A percentile compares a stretch with the other conserved stretches of the same genome.
Conservation (phyloP, 2,888 invertebrate genomes). For the Prosapia bicincta region DNA sequence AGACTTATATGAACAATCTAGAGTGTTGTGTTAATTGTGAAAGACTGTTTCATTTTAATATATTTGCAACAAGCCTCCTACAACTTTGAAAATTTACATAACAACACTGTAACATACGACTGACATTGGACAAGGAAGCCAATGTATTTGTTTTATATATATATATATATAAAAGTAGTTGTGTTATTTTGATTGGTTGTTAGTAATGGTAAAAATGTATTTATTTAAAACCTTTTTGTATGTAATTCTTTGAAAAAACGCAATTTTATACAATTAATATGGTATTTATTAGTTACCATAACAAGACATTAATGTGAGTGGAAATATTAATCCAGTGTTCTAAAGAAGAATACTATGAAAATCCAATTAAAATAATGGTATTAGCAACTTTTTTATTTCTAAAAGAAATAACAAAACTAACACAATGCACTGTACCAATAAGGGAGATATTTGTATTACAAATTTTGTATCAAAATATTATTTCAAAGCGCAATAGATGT, state of each 20-base stretch:
- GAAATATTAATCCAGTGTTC: background rate
- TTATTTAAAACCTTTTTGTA: background rate
- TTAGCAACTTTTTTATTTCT: constrained; percentile 8
- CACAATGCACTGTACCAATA: background rate
- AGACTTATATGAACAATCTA: constrained; percentile 15
- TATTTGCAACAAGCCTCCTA: background rate
- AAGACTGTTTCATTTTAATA: constrained; percentile 11
- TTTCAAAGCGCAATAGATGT: constrained; percentile 28
- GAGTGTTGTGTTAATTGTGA: constrained; percentile 15
- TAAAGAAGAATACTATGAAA: background rate
- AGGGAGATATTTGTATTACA: background rate
- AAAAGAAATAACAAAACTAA: background rate
- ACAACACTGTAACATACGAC: background rate
- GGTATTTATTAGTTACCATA: background rate
- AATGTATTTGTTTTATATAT: background rate
- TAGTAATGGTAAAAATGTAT: background rate
- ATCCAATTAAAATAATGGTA: background rate
- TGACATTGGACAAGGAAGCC: background rate
- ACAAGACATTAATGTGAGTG: background rate
- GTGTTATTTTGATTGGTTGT: constrained; percentile 2
- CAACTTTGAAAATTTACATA: background rate
- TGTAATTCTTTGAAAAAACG: background rate
- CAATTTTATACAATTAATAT: background rate
- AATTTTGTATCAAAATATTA: constrained; percentile 15
- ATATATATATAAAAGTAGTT: background rate